phyloP scores from a whole-genome alignment of 2,888 invertebrate species.

The Cartodere bifasciata region DNA sequence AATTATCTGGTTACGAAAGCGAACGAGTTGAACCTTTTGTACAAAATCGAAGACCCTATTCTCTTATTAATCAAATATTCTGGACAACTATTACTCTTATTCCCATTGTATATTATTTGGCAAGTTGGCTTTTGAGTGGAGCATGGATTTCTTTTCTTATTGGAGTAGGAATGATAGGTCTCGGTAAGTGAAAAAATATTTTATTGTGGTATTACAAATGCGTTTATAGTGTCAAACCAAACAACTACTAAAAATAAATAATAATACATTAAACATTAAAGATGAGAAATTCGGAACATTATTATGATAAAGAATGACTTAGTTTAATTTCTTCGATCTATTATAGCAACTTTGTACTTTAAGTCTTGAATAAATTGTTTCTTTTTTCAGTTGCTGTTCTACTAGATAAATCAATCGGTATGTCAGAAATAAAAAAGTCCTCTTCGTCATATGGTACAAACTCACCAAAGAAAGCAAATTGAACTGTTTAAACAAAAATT shows the following conservation, averaged over 20 bases:
- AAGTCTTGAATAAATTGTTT: slow-evolving; percentile 5
- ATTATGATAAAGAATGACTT: too few species aligned
- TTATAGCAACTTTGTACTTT: too few species aligned
- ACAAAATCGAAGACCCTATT: slow-evolving; percentile 47
- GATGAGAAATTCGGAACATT: too few species aligned
- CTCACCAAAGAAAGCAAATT: slow-evolving; percentile 40
- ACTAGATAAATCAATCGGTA: slow-evolving; percentile 66
- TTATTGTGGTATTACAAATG: too few species aligned
- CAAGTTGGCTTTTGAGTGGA: slow-evolving; percentile 57
- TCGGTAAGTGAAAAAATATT: too few species aligned
- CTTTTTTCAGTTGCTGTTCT: slow-evolving; percentile 60
- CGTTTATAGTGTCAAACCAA: too few species aligned
- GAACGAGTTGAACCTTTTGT: slow-evolving; percentile 46
- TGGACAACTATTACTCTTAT: slow-evolving; percentile 59
- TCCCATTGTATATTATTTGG: slow-evolving; percentile 58
- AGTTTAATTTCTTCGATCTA: too few species aligned
- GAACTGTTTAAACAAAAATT: too few species aligned
- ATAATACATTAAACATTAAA: too few species aligned
- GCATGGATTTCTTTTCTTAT: slow-evolving; percentile 56
- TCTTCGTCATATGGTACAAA: slow-evolving; percentile 67
- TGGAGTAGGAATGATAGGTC: slow-evolving; percentile 53
- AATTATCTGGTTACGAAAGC: slow-evolving; percentile 54
- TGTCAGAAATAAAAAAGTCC: slow-evolving; percentile 73
- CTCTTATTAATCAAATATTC: slow-evolving; percentile 55
- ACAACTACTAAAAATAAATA: too few species aligned